Percentiles rank a stretch among this genome's conserved stretches.
Conservation (phyloP, 1,140 invertebrate genomes). For the Apocrypta bakeri region DNA sequence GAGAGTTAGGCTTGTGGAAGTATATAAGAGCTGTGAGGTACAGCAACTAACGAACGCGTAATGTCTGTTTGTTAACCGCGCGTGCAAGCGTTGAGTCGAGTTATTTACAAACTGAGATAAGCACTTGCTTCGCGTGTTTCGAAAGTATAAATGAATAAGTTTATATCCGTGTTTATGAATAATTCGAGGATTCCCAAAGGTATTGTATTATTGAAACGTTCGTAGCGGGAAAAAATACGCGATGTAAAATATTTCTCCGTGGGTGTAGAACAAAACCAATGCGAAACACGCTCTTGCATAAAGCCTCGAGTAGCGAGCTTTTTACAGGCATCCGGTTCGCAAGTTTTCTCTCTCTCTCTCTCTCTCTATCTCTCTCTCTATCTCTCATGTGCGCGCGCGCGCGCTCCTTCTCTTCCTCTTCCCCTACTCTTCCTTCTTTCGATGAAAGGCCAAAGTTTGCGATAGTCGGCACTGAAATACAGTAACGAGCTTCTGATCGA, state of each 20-base stretch:
- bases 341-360: slow-evolving; percentile 31
- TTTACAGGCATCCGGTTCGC: slow-evolving; percentile 30
- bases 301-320: background rate
- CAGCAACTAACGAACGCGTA: background rate
- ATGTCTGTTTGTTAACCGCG: background rate
- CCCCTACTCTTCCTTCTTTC: background rate
- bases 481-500: slow-evolving; percentile 52
- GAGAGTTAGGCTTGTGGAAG: background rate
- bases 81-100: background rate
- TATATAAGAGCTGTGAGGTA: background rate
- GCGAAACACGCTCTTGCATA: slow-evolving; percentile 10
- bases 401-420: too few species aligned
- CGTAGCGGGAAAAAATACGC: background rate
- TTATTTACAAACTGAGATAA: background rate
- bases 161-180: background rate
- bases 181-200: background rate
- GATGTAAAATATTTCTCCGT: slow-evolving; percentile 23
- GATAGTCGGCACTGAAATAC: slow-evolving; percentile 44
- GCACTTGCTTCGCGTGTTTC: background rate
- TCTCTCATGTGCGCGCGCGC: too few species aligned
- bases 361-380: background rate
- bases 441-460: slow-evolving; percentile 20
- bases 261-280: slow-evolving; percentile 28
- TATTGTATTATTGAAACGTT: too few species aligned
- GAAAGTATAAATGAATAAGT: background rate